Evolutionary conservation across 2,888 invertebrate species (phyloP), one percentile per base, ranked within the genome.

Genomic region (Pantelozetes paolii): DNA sequence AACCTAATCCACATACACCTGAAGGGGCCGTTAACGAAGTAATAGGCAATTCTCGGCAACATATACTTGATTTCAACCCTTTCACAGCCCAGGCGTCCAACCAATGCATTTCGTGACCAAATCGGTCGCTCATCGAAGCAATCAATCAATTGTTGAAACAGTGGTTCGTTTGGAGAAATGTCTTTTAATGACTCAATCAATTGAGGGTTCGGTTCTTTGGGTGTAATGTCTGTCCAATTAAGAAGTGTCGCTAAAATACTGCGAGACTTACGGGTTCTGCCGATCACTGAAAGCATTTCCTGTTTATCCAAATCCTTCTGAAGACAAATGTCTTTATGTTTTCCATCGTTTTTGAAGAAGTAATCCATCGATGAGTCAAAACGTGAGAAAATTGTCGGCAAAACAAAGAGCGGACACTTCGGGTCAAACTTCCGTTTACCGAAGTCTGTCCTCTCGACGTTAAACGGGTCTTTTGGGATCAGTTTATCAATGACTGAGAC

Each of bases 21-120:
- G 94, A 96, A 99, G 0, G 96, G 98, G 0, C 99, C 98, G 76
- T 88, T 90, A 72, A 87, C 85, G 82, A 90, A 92, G 81, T 93
- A 92, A 81, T 92, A 91, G 0, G 93, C 92, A 3, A 92, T 83
- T 32, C 89, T 87, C 0, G 97, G 94, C 75, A 96, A 84, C 18
- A 95, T 85, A 74, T 87, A 85, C 82, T 90, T 94, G 0, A 93
- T 74, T 3, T 80, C 73, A 1, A 30, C 71, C 23, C 79, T 79
- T 2, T 79, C 79, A 54, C 82, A 77, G 32, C 79, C 79, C 0
- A 81, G 77, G 28, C 77, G 75, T 30, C 75, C 77, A 72, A 87
- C 83, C 18, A 98, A 81, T 0, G 89, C 91, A 78, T 88, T 88
- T 79, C 89, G 88, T 0, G 93, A 90, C 94, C 95, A 96, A 77